Conservation (phyloP, 2,797 vertebrate species). For the Urocyon cinereoargenteus region DNA sequence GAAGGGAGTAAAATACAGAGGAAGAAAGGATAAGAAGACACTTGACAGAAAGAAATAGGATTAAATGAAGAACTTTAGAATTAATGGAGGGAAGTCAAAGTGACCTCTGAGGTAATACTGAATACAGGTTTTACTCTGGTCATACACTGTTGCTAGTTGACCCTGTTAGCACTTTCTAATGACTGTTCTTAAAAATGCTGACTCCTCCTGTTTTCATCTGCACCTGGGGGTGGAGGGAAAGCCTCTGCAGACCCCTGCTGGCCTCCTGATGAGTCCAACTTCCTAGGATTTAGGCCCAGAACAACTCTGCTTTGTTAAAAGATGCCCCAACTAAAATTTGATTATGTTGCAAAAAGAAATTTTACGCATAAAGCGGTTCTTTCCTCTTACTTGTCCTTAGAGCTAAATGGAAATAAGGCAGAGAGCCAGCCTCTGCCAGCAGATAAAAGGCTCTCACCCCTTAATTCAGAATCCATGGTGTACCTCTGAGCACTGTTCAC, state of each 20-base stretch:
- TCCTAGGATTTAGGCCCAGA: constrained; percentile 16
- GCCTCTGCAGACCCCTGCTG: not conserved
- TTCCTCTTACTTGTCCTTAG: not conserved
- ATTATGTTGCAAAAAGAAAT: constrained; percentile 39
- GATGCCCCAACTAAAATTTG: not conserved
- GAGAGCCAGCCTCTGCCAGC: not conserved
- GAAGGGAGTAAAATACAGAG: constrained; percentile 25
- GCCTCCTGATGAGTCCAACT: not conserved
- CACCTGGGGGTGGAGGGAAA: not conserved
- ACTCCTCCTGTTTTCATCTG: constrained; percentile 19
- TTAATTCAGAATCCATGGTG: constrained; percentile 1
- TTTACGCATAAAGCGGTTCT: not conserved
- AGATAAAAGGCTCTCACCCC: not conserved
- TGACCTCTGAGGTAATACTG: constrained; percentile 21
- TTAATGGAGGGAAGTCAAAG: not conserved
- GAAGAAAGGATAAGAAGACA: not conserved
- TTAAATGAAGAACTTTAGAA: constrained; percentile 44
- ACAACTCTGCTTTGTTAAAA: constrained; percentile 36
- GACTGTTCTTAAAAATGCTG: constrained; percentile 13
- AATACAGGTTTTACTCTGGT: not conserved
- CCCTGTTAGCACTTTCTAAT: constrained; percentile 23
- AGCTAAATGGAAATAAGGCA: constrained; percentile 49
- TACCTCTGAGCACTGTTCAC: not conserved
- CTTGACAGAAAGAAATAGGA: not conserved
- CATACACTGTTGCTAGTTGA: not conserved